Conservation (phyloP, 2,113 vertebrate species). For the Pycnonotus jocosus region DNA sequence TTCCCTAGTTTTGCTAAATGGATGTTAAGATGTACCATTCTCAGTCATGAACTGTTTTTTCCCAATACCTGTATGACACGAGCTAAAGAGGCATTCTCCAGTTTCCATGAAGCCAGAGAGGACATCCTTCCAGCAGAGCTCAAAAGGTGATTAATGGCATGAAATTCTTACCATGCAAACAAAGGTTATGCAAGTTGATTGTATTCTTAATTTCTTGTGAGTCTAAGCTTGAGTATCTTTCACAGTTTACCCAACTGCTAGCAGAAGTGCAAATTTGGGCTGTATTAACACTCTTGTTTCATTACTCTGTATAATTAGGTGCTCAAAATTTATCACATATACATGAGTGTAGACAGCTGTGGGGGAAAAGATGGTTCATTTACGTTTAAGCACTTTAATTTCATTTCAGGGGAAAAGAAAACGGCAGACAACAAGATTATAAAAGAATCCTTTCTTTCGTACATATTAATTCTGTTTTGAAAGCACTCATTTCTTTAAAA, state of each 20-base stretch:
- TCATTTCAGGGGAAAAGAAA: neutral
- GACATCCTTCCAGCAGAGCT: neutral
- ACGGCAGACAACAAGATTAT: neutral
- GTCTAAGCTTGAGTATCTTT: neutral
- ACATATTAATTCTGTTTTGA: slow-evolving; percentile 9
- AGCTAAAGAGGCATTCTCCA: neutral
- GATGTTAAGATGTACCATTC: neutral
- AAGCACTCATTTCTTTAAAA: neutral
- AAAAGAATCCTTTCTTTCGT: neutral
- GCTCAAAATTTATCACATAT: slow-evolving; percentile 28
- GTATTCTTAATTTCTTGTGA: neutral
- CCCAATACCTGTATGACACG: neutral
- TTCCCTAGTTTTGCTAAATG: neutral
- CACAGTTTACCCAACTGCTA: neutral
- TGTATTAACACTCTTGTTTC: neutral
- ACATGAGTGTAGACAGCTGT: slow-evolving; percentile 17
- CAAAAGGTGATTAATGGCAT: neutral
- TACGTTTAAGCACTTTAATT: slow-evolving; percentile 17
- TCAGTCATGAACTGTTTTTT: neutral
- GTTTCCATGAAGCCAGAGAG: neutral
- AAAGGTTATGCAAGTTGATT: neutral
- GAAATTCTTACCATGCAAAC: neutral
- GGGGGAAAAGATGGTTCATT: neutral
- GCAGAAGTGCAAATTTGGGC: neutral
- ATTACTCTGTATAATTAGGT: slow-evolving; percentile 1